phyloP scores from a whole-genome alignment of 2,888 invertebrate species.

The Apotomis turbidana region DNA sequence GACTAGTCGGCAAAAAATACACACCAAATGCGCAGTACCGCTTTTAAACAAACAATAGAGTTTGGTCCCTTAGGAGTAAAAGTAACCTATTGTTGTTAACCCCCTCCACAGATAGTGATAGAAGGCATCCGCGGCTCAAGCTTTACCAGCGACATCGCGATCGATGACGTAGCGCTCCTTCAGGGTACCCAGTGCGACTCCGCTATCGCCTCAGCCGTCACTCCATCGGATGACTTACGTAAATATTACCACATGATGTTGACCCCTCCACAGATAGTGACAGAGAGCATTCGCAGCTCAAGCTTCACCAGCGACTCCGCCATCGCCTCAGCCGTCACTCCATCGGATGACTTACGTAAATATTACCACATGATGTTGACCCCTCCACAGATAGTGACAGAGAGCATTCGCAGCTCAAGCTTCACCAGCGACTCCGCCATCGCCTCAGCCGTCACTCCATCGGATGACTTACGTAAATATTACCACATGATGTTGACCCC shows the following conservation, averaged over 20 bases:
- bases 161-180: constrained; percentile 90
- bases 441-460: constrained; percentile 88
- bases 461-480: constrained; percentile 64
- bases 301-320: constrained; percentile 90
- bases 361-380: too few species aligned
- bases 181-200: constrained; percentile 82
- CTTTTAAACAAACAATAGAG: too few species aligned
- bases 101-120: constrained; percentile 86
- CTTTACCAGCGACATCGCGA: constrained; percentile 90
- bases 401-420: constrained; percentile 80
- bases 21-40: too few species aligned
- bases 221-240: constrained; percentile 49
- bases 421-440: constrained; percentile 91
- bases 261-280: constrained; percentile 84
- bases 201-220: constrained; percentile 53
- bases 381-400: constrained; percentile 59
- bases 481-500: too few species aligned
- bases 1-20: too few species aligned
- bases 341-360: constrained; percentile 71
- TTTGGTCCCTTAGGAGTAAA: too few species aligned
- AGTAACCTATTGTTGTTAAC: not conserved
- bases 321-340: constrained; percentile 89
- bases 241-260: not conserved
- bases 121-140: constrained; percentile 88
- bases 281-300: constrained; percentile 82